Base-by-base conservation (phyloP, 2,113 vertebrate species). In the Hystrix cristata region DNA sequence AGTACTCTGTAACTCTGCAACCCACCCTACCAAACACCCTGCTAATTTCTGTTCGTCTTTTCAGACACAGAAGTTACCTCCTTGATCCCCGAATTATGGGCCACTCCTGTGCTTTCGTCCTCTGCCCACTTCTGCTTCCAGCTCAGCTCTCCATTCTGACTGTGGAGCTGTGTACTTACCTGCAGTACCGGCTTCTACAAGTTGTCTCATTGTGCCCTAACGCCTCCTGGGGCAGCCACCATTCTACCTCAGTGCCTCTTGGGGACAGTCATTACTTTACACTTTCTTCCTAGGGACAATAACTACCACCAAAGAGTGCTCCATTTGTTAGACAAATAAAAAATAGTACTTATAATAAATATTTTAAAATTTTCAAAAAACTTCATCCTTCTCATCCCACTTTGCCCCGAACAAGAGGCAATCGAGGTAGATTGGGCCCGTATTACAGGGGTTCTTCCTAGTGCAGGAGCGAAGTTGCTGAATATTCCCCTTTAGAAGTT, bases 301-400 rank as follows among this genome's bases (percentile, higher is more conserved):
- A 59, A 79, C 18, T 81, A 55, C 5, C 23, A 43, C 34, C 7
- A 90, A 67, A 62, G 51, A 27, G 7, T 38, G 1, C 53, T 72
- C 86, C 19, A 76, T 34, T 87, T 95, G 27, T 64, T 1, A 51
- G 74, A 55, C 57, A 46, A 95, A 88, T 71, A 83, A 55, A 65
- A 87, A 46, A 7, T 3, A 65, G 29, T 12, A 76, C 11, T 9
- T 90, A 2, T 7, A 86, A 78, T 76, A 79, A 81, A 59, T 94
- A 57, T 48, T 80, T 64, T 38, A 76, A 81, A 57, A 65, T 11
- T 51, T 81, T 51, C 57, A 9, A 51, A 67, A 67, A 71, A 4
- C 18, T 65, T 84, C 43, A 46, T 69, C 4, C 0, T 29, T 83
- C 21, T 21, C 27, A 31, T 76, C 65, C 60, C 23, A 25, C 7